A percentile compares a stretch with the other conserved stretches of the same genome.
Conservation (phyloP, 2,888 invertebrate species). For the Agonopterix subpropinquella region DNA sequence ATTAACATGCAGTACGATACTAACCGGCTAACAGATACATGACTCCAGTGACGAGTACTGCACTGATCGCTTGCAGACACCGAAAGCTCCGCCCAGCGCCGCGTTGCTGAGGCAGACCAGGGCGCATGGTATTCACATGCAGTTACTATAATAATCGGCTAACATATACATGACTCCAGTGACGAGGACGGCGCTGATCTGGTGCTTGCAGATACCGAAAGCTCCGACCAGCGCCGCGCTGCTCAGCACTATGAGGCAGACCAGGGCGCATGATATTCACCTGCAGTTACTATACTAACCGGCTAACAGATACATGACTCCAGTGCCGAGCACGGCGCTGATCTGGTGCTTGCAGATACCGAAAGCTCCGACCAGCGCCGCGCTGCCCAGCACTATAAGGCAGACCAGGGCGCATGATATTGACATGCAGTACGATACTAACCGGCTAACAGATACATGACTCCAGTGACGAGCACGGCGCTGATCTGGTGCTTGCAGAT, state of each 20-base stretch:
- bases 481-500: slow-evolving; percentile 94
- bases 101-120: no score
- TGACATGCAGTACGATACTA: slow-evolving; percentile 23
- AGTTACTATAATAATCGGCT: slow-evolving; percentile 79
- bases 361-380: no score
- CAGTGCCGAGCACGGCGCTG: slow-evolving; percentile 94
- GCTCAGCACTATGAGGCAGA: slow-evolving; percentile 91
- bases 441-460: slow-evolving; percentile 96
- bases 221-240: slow-evolving; percentile 92
- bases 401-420: no score
- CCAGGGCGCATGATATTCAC: slow-evolving; percentile 88
- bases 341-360: slow-evolving; percentile 87
- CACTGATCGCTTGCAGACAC: slow-evolving; percentile 92
- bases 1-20: slow-evolving; percentile 13
- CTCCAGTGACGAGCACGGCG: slow-evolving; percentile 94
- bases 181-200: slow-evolving; percentile 94
- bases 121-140: no score
- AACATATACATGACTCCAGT: slow-evolving; percentile 96
- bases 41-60: slow-evolving; percentile 94
- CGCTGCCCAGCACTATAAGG: not conserved
- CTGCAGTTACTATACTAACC: slow-evolving; percentile 70
- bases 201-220: slow-evolving; percentile 92
- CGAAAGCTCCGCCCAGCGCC: slow-evolving; percentile 74
- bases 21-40: slow-evolving; percentile 95
- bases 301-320: slow-evolving; percentile 94